These are phyloP conservation scores for Halotydeus destructor DNA, from an alignment of 1,140 invertebrate genomes.

Conservation along the genomic window DNA sequence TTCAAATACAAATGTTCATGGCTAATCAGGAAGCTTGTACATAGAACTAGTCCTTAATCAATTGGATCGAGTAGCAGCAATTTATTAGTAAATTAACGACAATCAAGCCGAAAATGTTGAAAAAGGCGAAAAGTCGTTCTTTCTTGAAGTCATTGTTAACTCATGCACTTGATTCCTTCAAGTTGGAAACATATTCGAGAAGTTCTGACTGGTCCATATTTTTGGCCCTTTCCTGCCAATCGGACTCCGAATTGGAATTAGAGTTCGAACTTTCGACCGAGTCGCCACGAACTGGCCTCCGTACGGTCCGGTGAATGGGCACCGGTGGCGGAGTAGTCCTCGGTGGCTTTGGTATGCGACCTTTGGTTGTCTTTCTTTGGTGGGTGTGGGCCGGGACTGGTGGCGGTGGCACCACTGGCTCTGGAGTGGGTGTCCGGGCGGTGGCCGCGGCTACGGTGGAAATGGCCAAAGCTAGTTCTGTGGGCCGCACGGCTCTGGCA, in stretches of 20 bases:
- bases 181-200: slow-evolving; percentile 89
- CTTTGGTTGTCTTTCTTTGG: background rate
- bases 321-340: background rate
- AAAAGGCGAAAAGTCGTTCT: background rate
- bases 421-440: background rate
- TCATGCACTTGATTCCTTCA: slow-evolving; percentile 55
- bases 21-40: background rate
- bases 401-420: background rate
- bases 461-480: no score
- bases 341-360: background rate
- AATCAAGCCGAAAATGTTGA: background rate
- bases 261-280: background rate
- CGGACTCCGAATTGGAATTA: background rate
- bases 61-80: background rate
- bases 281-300: background rate
- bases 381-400: background rate
- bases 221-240: slow-evolving; percentile 7
- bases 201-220: slow-evolving; percentile 92
- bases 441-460: no score
- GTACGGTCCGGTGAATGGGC: slow-evolving; percentile 5
- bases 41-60: background rate
- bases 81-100: background rate
- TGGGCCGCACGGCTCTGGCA: background rate
- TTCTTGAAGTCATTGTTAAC: background rate
- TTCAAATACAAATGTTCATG: background rate